Base-by-base conservation (phyloP, 2,888 invertebrate species). In the Salticus scenicus region DNA sequence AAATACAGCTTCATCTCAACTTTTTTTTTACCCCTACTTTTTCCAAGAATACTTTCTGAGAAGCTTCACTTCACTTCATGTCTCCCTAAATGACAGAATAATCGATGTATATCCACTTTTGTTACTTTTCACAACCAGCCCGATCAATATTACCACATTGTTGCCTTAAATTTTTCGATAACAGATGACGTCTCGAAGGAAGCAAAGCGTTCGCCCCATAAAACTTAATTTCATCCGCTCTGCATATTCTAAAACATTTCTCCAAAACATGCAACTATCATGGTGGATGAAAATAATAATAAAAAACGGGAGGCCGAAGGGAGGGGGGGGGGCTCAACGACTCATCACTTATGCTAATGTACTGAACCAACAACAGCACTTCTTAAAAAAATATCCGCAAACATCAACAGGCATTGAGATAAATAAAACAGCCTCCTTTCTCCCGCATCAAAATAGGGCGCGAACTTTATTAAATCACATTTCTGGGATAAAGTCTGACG, bases 401-500 rank as follows among this genome's bases (percentile, higher is more conserved):
- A 57, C 57, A 57, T 57, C 57, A 57, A 57, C 57, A 57, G 57
- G 57, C 57, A 57, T 57, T 24, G 24, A 57, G 24, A 57, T 24
- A 57, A 57, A 57, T 57, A 57, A 57, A 57, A 57, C 57, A 57
- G 20, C 20, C 20, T 24, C 57, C n/a, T n/a, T n/a, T n/a, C n/a
- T n/a, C n/a, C n/a, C n/a, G n/a, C n/a, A n/a, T 5, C 20, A 24
- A 57, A 57, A 57, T 57, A 57, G 57, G 57, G 57, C 57, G 57
- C 57, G 57, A 57, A 57, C 57, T 57, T 57, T 57, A 57, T 57
- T 57, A 57, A 57, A 57, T 57, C 57, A 57, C 57, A 57, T 57
- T 24, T 57, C 57, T 57, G 4, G 57, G 5, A 24, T 57, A 57
- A 24, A 57, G 57, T 12, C 57, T 57, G 57, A 24, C 57, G 17